A percentile compares a stretch with the other conserved stretches of the same genome.
Conservation (phyloP, 2,797 vertebrate species). For the Karalla daura region DNA sequence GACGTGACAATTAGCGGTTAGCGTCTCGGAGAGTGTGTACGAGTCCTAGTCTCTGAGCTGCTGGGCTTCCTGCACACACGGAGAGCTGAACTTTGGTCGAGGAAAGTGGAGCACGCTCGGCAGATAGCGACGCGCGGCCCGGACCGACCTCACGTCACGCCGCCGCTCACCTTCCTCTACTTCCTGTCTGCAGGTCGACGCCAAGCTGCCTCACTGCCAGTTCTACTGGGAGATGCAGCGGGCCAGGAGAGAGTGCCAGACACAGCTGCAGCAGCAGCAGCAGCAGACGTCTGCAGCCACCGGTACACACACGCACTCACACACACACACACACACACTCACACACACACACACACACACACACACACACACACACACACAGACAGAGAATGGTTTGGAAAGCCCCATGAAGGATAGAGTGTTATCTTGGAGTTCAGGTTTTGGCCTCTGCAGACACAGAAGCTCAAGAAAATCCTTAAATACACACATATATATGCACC, state of each 20-base stretch:
- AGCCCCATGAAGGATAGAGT: not conserved
- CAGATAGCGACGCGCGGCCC: not conserved
- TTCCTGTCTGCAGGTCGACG: conserved; percentile 56
- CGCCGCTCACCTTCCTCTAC: conserved; percentile 25
- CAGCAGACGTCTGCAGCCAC: not conserved
- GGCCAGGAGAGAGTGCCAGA: conserved; percentile 59
- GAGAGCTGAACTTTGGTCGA: conserved; percentile 19
- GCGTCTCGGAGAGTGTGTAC: too few relatives aligned
- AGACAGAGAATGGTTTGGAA: conserved; percentile 1
- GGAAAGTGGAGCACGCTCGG: conserved; percentile 9
- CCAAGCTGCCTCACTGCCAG: conserved; percentile 69
- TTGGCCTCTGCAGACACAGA: not conserved
- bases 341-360: conserved; percentile 25
- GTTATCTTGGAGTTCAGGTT: not conserved
- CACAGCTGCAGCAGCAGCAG: conserved; percentile 47
- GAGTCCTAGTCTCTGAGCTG: too few relatives aligned
- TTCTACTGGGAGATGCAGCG: conserved; percentile 74
- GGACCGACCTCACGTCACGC: too few relatives aligned
- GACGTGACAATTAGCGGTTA: too few relatives aligned
- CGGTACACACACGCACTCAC: conserved; percentile 39
- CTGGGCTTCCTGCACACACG: not conserved
- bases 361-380: not conserved
- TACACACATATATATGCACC: not conserved
- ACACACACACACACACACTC: conserved; percentile 5
- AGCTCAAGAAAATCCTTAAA: not conserved